Percentiles rank a stretch among this genome's conserved stretches.
Conservation (phyloP, 2,797 vertebrate species). For the Clangula hyemalis region DNA sequence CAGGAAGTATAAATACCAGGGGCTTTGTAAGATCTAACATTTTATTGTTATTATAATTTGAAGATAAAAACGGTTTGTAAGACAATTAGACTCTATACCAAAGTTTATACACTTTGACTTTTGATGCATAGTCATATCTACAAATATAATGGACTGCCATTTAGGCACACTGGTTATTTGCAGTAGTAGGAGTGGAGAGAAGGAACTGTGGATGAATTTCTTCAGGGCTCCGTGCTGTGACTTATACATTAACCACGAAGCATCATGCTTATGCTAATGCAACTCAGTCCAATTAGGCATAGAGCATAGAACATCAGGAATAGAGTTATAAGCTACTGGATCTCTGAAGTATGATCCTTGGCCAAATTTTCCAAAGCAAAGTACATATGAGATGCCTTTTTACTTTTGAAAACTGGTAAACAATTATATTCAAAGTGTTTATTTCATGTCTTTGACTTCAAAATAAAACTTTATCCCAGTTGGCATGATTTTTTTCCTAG, state of each 20-base stretch:
- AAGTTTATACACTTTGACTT: slow-evolving; percentile 32
- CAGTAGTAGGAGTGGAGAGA: neutral
- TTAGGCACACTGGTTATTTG: slow-evolving; percentile 54
- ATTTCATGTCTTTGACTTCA: slow-evolving; percentile 74
- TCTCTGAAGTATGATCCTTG: slow-evolving; percentile 75
- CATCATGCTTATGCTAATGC: slow-evolving; percentile 78
- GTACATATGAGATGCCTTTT: slow-evolving; percentile 75
- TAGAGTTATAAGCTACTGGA: slow-evolving; percentile 75
- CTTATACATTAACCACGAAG: slow-evolving; percentile 82
- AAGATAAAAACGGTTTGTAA: slow-evolving; percentile 6
- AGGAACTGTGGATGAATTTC: slow-evolving; percentile 52
- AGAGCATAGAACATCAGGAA: slow-evolving; percentile 73
- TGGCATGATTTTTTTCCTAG: slow-evolving; percentile 65
- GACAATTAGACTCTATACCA: neutral
- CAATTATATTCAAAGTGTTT: slow-evolving; percentile 74
- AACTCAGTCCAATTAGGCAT: slow-evolving; percentile 77
- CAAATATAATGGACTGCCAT: slow-evolving; percentile 30
- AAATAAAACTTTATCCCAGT: slow-evolving; percentile 72
- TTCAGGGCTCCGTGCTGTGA: slow-evolving; percentile 68
- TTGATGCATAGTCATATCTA: slow-evolving; percentile 1
- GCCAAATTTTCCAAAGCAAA: slow-evolving; percentile 78
- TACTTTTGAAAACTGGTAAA: slow-evolving; percentile 78
- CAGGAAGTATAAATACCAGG: neutral
- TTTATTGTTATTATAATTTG: neutral
- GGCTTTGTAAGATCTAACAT: neutral